A percentile compares a stretch with the other conserved stretches of the same genome.
Evolutionary conservation across 2,888 invertebrate species (phyloP).

Genomic region (Oscheius onirici): DNA sequence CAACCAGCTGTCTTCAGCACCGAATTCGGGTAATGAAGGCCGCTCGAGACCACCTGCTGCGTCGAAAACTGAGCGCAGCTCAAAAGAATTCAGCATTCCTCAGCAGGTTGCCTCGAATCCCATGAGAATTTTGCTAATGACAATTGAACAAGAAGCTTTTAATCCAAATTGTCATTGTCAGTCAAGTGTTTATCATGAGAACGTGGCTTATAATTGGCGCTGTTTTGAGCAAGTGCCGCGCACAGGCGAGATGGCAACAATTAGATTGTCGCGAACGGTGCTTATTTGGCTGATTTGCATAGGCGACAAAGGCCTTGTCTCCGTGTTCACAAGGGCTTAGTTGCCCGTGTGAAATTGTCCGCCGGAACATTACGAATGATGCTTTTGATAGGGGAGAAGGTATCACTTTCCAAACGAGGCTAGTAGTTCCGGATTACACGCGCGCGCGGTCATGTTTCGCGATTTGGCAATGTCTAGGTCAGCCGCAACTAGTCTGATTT

Average conservation of each 20-base stretch:
- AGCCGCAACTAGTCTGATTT: constrained; percentile 9
- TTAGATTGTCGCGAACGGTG: constrained; percentile 8
- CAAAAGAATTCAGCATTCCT: not conserved
- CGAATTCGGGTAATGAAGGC: constrained; percentile 36
- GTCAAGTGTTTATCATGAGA: constrained; percentile 14
- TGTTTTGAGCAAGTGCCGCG: constrained; percentile 9
- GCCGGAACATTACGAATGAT: too few relatives aligned
- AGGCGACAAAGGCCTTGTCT: constrained; percentile 4
- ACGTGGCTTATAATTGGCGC: constrained; percentile 21
- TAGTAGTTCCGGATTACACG: constrained; percentile 26
- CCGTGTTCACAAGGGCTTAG: too few relatives aligned
- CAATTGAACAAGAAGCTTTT: not conserved
- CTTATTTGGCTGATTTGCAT: constrained; percentile 28
- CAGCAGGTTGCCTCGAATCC: not conserved
- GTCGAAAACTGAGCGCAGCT: constrained; percentile 11
- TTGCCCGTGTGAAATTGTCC: too few relatives aligned
- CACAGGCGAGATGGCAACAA: constrained; percentile 14
- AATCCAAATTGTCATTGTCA: constrained; percentile 9
- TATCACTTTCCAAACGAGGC: constrained; percentile 19
- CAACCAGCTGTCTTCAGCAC: constrained; percentile 19
- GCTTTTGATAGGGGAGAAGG: not conserved
- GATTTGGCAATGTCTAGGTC: not conserved
- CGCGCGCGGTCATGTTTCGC: constrained; percentile 21
- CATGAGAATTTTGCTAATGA: not conserved
- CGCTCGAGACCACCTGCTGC: constrained; percentile 29